Base-by-base conservation (phyloP, 2,888 invertebrate species). In the Trachelus troglodyta region DNA sequence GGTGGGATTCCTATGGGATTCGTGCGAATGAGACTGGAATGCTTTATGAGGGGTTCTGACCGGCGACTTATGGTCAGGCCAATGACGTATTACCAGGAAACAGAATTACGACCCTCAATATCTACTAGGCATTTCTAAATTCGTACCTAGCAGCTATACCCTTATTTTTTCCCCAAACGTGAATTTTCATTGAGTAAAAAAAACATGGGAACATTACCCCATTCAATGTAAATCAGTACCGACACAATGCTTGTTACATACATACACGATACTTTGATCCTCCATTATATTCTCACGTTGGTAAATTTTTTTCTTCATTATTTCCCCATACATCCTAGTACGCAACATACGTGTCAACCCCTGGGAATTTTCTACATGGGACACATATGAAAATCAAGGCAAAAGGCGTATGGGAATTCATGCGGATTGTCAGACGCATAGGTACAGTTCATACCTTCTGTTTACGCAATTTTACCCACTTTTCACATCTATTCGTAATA, bases 31-130 rank as follows among this genome's bases (percentile, higher is more conserved):
- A 89, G 86, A 82, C 82, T 83, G 85, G 90, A 89, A 90, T 89
- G 88, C 87, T 87, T 89, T 88, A 90, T 89, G 87, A 89, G 87
- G 76, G 83, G 83, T 83, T 85, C 82, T 89, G 89, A 89, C 89
- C 89, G 85, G 84, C 85, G 83, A 85, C 88, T 88, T 87, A 86
- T 83, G 85, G 83, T 76, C 79, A 79, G 81, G 81, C 79, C 87
- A 85, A 88, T 87, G 87, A 89, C 89, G 85, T 85, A 88, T 89
- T 87, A 85, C 82, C 82, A 78, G 84, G 83, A 87, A 89, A 89
- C 83, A 86, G 85, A 87, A 86, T 87, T 85, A 87, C 85, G 79
- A 79, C 76, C 79, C 76, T 74, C 77, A 2, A 23, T 56, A 56
- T 56, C 56, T 23, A 56, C 23, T 23, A 56, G 56, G 56, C 23